Conservation (phyloP, 2,113 vertebrate genomes). For the Oostethus manadensis region DNA sequence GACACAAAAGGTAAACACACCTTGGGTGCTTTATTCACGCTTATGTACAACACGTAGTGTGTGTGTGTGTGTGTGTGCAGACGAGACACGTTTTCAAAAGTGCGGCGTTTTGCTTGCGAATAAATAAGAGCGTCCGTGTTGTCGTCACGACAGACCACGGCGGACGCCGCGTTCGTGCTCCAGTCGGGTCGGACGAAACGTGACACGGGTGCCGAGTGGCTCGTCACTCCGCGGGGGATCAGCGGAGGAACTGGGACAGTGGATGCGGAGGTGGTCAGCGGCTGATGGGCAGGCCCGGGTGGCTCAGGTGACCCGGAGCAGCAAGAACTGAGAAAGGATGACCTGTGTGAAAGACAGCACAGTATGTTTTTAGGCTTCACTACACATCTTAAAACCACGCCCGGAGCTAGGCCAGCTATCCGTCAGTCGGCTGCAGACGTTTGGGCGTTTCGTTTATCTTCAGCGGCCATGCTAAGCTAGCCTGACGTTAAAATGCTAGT, state of each 20-base stretch:
- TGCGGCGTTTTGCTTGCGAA: conserved; percentile 89
- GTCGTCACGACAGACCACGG: conserved; percentile 47
- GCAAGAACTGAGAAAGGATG: conserved; percentile 91
- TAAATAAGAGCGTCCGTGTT: conserved; percentile 81
- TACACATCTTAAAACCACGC: no score
- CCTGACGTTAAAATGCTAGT: no score
- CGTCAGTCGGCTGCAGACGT: no score
- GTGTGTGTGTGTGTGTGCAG: conserved; percentile 88
- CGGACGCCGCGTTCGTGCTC: conserved; percentile 47
- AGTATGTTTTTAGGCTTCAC: no score
- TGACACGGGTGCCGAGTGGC: not conserved
- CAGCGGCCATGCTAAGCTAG: no score
- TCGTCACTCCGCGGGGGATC: not conserved
- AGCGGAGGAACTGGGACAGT: not conserved
- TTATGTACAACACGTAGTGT: conserved; percentile 72
- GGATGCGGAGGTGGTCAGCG: conserved; percentile 57
- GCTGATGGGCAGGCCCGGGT: conserved; percentile 82
- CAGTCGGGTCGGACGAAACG: conserved; percentile 1
- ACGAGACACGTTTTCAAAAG: conserved; percentile 94
- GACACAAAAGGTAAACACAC: not conserved
- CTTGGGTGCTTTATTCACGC: not conserved
- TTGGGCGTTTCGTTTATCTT: no score
- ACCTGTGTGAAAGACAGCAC: conserved; percentile 66
- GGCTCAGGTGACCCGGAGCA: conserved; percentile 69
- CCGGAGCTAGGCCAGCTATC: no score